Conservation (phyloP, 2,797 vertebrate genomes). For the Hydrophis major region DNA sequence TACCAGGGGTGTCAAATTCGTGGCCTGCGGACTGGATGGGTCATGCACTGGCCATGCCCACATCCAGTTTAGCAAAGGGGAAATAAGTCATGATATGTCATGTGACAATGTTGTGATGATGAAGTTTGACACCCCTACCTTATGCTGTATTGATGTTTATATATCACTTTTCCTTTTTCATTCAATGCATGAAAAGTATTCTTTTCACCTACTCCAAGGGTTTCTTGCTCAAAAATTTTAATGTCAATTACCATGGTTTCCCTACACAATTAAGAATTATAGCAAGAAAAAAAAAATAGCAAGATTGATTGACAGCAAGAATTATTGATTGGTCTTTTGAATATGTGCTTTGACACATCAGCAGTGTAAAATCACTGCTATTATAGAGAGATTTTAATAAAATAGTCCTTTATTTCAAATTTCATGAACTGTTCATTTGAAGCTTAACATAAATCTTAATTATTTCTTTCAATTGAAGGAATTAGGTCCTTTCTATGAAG, state of each 20-base stretch:
- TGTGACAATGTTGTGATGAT: no score
- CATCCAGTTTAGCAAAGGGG: no score
- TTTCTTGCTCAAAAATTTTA: slow-evolving; percentile 34
- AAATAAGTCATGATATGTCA: no score
- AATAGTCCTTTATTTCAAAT: slow-evolving; percentile 15
- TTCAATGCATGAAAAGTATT: neutral
- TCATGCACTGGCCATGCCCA: no score
- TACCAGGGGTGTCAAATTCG: no score
- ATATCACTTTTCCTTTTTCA: slow-evolving; percentile 24
- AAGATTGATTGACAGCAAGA: slow-evolving; percentile 27
- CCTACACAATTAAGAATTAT: slow-evolving; percentile 23
- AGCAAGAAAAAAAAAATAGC: neutral
- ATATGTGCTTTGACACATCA: slow-evolving; percentile 49
- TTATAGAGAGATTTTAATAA: slow-evolving; percentile 56
- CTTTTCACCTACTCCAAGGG: slow-evolving; percentile 16
- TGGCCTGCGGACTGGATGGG: no score
- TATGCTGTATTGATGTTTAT: neutral
- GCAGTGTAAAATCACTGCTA: slow-evolving; percentile 47
- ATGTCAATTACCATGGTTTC: slow-evolving; percentile 22
- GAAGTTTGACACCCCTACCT: no score
- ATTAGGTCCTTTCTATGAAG: neutral
- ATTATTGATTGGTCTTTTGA: slow-evolving; percentile 17
- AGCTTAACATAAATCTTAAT: slow-evolving; percentile 8
- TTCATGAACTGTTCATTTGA: slow-evolving; percentile 29
- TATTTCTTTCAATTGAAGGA: neutral